Conservation (phyloP, 2,113 vertebrate genomes). For the Clupea harengus region DNA sequence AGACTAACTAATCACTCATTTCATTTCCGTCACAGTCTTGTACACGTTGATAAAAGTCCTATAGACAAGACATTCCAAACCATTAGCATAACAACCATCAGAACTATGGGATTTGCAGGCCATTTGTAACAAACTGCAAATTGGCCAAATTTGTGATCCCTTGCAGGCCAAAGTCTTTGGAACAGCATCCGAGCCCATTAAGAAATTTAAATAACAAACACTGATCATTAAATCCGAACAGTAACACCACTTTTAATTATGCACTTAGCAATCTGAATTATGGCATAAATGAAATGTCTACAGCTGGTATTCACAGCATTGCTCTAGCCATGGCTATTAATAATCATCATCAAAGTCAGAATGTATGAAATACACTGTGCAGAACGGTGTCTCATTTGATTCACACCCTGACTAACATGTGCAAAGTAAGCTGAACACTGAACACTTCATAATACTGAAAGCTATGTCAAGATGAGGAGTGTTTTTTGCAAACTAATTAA, state of each 20-base stretch:
- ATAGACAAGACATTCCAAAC: not conserved
- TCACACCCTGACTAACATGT: not conserved
- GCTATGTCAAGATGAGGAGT: not conserved
- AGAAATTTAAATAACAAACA: slow-evolving; percentile 6
- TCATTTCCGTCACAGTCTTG: not conserved
- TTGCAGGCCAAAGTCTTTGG: not conserved
- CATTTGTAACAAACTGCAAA: not conserved
- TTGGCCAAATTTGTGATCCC: slow-evolving; percentile 11
- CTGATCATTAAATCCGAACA: not conserved
- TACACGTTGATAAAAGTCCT: not conserved
- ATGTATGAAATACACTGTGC: not conserved
- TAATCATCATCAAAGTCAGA: not conserved
- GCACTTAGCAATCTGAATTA: not conserved
- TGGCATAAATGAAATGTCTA: not conserved
- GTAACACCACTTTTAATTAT: not conserved
- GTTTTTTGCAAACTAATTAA: not conserved
- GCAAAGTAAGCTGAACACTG: not conserved
- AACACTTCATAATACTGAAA: not conserved
- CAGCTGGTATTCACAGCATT: not conserved
- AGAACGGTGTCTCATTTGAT: not conserved
- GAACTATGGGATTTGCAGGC: not conserved
- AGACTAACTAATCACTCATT: not conserved
- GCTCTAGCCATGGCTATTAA: not conserved
- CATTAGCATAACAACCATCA: not conserved
- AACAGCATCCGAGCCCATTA: not conserved